Percentiles rank a stretch among this genome's conserved stretches.
Evolutionary conservation across 2,113 vertebrate genomes (phyloP).

Genomic region (Cacatua alba): DNA sequence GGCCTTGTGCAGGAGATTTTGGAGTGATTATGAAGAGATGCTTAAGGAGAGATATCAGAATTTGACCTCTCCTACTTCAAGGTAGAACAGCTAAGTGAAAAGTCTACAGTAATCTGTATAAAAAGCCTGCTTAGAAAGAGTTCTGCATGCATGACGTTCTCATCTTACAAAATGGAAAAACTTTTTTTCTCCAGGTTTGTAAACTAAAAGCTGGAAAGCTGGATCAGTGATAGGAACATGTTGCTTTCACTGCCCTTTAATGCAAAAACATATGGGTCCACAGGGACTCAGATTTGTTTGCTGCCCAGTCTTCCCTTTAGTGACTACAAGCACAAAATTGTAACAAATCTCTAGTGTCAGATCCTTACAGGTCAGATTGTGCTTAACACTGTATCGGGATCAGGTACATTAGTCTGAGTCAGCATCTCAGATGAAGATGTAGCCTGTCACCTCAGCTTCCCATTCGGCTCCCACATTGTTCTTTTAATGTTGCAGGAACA

Average conservation of each 20-base stretch:
- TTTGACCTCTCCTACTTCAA: background rate
- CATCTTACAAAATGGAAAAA: background rate
- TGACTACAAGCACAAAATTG: background rate
- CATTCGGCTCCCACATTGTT: background rate
- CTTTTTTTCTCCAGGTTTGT: background rate
- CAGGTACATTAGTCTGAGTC: background rate
- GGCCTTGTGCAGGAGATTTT: background rate
- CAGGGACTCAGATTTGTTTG: background rate
- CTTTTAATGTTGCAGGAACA: background rate
- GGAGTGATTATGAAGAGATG: background rate
- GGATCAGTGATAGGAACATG: background rate
- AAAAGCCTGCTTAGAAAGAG: background rate
- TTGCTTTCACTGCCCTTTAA: background rate
- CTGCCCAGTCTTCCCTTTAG: background rate
- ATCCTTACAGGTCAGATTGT: background rate
- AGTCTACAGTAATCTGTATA: background rate
- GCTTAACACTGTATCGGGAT: background rate
- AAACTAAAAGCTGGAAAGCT: background rate
- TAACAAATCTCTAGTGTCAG: background rate
- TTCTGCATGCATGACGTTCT: background rate
- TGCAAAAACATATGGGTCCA: background rate
- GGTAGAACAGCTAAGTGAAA: background rate
- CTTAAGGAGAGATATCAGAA: background rate
- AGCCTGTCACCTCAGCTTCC: background rate
- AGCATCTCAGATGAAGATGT: background rate